Conservation (phyloP, 2,888 invertebrate species). For the Camponotus fellah region DNA sequence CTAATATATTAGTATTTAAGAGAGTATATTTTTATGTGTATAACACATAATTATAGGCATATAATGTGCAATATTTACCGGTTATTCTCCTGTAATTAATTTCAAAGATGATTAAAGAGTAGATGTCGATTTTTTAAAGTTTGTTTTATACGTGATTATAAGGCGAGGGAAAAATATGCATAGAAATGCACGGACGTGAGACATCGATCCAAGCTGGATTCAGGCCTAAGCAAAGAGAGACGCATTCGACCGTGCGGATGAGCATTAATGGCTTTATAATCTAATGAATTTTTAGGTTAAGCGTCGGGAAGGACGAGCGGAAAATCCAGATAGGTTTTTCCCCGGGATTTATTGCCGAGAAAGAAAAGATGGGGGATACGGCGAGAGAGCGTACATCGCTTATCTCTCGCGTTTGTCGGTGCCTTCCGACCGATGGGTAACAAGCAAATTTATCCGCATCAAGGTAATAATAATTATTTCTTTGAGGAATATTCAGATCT, state of each 20-base stretch:
- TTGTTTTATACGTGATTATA: neutral
- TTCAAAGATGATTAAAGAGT: neutral
- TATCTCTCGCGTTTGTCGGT: conserved; percentile 69
- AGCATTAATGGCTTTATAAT: conserved; percentile 84
- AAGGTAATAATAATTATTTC: conserved; percentile 26
- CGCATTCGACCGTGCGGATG: conserved; percentile 78
- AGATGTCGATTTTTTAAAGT: neutral
- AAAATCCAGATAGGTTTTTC: conserved; percentile 79
- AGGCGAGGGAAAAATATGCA: neutral
- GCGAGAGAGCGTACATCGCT: conserved; percentile 62
- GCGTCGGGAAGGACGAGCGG: conserved; percentile 71
- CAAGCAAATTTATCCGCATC: conserved; percentile 31
- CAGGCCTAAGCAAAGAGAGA: conserved; percentile 62
- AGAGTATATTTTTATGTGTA: neutral
- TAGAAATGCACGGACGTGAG: conserved; percentile 1
- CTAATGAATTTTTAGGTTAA: conserved; percentile 84
- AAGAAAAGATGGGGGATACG: conserved; percentile 70
- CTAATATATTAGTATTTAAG: neutral
- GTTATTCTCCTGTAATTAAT: neutral
- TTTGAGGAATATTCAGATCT: neutral
- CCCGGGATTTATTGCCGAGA: conserved; percentile 77
- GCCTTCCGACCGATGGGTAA: conserved; percentile 55
- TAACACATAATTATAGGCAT: neutral
- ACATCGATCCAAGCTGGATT: conserved; percentile 67
- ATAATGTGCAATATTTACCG: neutral